Base-by-base conservation (phyloP, 2,888 invertebrate species). In the Merodon equestris region DNA sequence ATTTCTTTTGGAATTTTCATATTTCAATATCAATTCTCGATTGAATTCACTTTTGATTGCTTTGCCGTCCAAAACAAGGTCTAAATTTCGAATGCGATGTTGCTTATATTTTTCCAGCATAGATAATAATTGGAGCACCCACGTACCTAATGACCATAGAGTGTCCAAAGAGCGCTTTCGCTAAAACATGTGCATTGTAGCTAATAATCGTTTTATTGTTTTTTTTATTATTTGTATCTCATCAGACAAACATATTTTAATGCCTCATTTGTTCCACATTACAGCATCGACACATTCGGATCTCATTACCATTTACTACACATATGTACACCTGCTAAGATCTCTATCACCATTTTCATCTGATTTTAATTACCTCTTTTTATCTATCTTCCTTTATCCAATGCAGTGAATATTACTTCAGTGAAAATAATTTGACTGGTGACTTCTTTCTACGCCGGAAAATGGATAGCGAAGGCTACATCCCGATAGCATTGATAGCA, bases 381-480 rank as follows among this genome's bases (percentile, higher is more conserved):
- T 42, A 27, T 27, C 27, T 27, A 27, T 27, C 7, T 7, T 27
- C 27, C 27, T 7, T 27, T 7, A 7, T 27, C 27, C 7, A 2
- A 27, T 48, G 7, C 91, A 99, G 98, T 87, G 99, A 99, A 90
- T 99, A 99, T 90, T 99, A 99, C 92, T 99, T 99, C 91, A 97
- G 97, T 84, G 94, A 95, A 83, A 98, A 98, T 86, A 99, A 99
- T 90, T 91, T 99, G 67, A 93, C 95, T 84, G 93, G 96, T 84
- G 99, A 99, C 88, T 97, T 98, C 91, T 99, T 97, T 91, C 91
- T 99, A 82, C 93, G 99, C 36, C 93, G 98, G 84, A 97, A 97
- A 92, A 99, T 99, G 99, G 96, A 97, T 84, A 89, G 92, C 1
- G 94, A 97, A 85, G 99, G 99, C 63, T 99, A 94, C 86, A 92